Base-by-base conservation (phyloP, 2,888 invertebrate genomes). In the Cryptocheilus praepositus region DNA sequence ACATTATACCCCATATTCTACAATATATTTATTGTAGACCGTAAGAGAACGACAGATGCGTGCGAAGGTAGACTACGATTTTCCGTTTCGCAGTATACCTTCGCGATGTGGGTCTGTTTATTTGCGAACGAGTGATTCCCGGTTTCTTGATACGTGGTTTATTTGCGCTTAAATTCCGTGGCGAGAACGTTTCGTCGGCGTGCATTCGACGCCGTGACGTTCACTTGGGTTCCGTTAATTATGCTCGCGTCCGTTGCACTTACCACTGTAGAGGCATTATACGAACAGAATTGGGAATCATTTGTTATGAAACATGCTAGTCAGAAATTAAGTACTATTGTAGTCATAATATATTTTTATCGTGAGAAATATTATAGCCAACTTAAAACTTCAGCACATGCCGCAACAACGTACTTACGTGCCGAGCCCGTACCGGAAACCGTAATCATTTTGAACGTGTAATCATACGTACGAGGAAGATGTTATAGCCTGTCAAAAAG, bases 341-440 rank as follows among this genome's bases (percentile, higher is more conserved):
- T 85, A 86, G 81, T 77, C 70, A 84, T 84, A 78, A 80, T 85
- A 82, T 85, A 85, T 84, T 85, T 85, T 86, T 86, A 84, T 79
- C 75, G 83, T 79, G 76, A 78, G 75, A 68, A 81, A 60, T 73
- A 74, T 58, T 67, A 55, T 51, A 46, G 28, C 52, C 61, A 73
- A 70, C 70, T 69, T 70, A 65, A 71, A 77, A 78, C 71, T 73
- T 73, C 65, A 58, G 67, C 67, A 71, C 61, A 62, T 60, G 56
- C 36, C 36, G 36, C 13, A 36, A 36, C 36, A 36, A 8, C 36
- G 36, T 36, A 36, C 7, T 36, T 36, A 8, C 36, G 7, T 36
- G 11, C 13, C 8, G 36, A 36, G 11, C 11, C 36, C 36, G 3
- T 36, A 36, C 13, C 36, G 36, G 11, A 36, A 7, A 36, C 36